Base-by-base conservation (phyloP, 2,797 vertebrate species). In the Argyrosomus regius region DNA sequence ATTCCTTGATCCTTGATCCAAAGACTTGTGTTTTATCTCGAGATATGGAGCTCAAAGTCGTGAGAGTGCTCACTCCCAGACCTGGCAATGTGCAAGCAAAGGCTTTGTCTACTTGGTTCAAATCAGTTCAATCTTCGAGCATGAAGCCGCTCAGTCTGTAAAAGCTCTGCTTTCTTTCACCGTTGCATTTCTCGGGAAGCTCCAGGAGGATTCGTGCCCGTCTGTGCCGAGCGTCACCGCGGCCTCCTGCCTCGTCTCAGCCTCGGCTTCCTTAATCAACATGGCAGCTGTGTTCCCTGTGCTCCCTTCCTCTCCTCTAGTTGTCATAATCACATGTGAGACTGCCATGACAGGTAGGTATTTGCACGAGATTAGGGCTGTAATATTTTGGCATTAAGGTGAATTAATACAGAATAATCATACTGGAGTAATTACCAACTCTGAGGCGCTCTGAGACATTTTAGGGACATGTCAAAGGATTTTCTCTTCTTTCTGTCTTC, bases 321-420 rank as follows among this genome's bases (percentile, higher is more conserved):
- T 62, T 72, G 72, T 77, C 88, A 81, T 90, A 82, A 90, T 93
- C 85, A 72, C 79, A 79, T 9, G 75, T 75, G 28, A 88, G 82
- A 66, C 88, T 83, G 75, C 86, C 74, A 22, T 94, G 94, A 94
- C 94, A 95, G 93, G 91, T 88, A 88, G 89, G 90, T 84, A 92
- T 94, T 94, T 94, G 89, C 88, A 46, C 50, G 20, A 90, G 93
- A 93, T 95, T 94, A 94, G 72, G 80, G 84, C 93, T 94, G 93
- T 95, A 94, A 92, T 94, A 94, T 95, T 94, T 93, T 92, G 91
- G 92, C 90, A 93, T 95, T 94, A 94, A 88, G 90, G 91, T 93
- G 92, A 93, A 93, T 95, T 94, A 95, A 92, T 91, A 86, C 59
- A 58, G 78, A 84, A 71, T 58, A 84, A 88, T 93, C 85, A 95